Percentiles rank a stretch among this genome's conserved stretches.
These are phyloP conservation scores for Penaeus japonicus DNA, from an alignment of 1,140 invertebrate species.

Conservation along the genomic window DNA sequence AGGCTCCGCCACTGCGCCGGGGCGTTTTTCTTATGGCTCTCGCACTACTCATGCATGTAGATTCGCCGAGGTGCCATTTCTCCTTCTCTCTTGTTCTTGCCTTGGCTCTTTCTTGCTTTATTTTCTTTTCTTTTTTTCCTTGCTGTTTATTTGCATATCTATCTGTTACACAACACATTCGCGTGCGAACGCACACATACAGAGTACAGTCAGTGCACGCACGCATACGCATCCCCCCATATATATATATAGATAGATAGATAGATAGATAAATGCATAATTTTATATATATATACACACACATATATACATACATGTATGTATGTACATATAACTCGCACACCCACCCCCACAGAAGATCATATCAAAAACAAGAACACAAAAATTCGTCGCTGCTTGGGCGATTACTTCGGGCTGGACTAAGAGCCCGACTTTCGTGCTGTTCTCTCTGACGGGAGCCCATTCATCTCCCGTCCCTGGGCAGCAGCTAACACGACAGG, in stretches of 20 bases:
- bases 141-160: not conserved
- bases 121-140: too few species aligned
- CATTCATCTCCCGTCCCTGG: too few species aligned
- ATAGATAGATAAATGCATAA: too few species aligned
- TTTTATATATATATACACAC: not conserved
- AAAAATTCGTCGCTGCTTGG: not conserved
- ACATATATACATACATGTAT: not conserved
- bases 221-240: not conserved
- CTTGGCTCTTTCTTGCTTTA: not conserved
- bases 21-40: too few species aligned
- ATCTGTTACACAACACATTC: too few species aligned
- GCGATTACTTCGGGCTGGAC: not conserved
- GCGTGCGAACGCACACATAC: not conserved
- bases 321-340: not conserved
- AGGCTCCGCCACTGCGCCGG: too few species aligned
- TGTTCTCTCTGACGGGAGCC: too few species aligned
- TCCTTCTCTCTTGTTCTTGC: too few species aligned
- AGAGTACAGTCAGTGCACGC: too few species aligned
- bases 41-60: too few species aligned
- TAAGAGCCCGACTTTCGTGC: too few species aligned
- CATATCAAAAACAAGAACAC: not conserved
- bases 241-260: not conserved
- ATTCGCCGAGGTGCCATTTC: not conserved
- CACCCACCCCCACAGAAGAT: not conserved
- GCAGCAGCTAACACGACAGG: too few species aligned